These are phyloP conservation scores for Bellardia bayeri DNA, from an alignment of 2,888 invertebrate genomes.

Conservation along the genomic window DNA sequence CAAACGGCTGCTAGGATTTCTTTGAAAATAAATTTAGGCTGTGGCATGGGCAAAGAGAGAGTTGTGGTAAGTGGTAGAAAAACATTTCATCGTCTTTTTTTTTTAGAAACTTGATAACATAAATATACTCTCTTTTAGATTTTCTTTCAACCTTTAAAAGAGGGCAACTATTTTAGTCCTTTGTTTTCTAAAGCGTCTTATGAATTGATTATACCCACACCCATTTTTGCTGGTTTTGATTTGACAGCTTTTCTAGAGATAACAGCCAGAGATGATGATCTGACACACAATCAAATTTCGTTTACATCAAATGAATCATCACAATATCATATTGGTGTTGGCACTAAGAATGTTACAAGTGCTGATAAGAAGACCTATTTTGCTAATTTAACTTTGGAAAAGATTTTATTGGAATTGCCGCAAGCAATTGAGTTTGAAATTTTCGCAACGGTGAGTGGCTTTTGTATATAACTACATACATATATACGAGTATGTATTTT, in stretches of 20 bases:
- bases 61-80: slow-evolving; percentile 67
- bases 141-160: slow-evolving; percentile 75
- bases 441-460: slow-evolving; percentile 75
- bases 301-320: slow-evolving; percentile 75
- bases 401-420: slow-evolving; percentile 73
- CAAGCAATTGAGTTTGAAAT: slow-evolving; percentile 75
- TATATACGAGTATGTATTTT: too few species aligned
- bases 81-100: neutral
- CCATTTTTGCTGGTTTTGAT: slow-evolving; percentile 77
- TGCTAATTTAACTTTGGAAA: slow-evolving; percentile 74
- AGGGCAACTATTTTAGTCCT: slow-evolving; percentile 76
- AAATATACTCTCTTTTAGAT: slow-evolving; percentile 59
- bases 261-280: slow-evolving; percentile 76
- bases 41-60: slow-evolving; percentile 70
- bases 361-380: slow-evolving; percentile 73
- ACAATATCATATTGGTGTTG: slow-evolving; percentile 68
- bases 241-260: slow-evolving; percentile 76
- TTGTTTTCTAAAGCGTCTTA: slow-evolving; percentile 75
- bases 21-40: slow-evolving; percentile 73
- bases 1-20: slow-evolving; percentile 74
- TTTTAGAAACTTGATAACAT: neutral
- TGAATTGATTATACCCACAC: slow-evolving; percentile 76
- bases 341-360: slow-evolving; percentile 59
- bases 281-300: slow-evolving; percentile 74
- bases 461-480: neutral